phyloP scores from a whole-genome alignment of 2,888 invertebrate genomes.

The Sympetrum striolatum region DNA sequence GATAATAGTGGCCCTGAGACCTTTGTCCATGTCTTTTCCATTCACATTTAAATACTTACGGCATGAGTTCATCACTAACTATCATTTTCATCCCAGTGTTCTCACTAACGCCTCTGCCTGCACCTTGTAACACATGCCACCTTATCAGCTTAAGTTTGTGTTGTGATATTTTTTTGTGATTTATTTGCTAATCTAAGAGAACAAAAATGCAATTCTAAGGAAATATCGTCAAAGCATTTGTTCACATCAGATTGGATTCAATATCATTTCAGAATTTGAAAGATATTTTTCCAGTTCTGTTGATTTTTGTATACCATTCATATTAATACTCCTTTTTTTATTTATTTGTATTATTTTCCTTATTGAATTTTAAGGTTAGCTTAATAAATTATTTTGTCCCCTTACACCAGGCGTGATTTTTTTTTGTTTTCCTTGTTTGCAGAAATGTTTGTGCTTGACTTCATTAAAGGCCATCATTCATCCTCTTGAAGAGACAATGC shows the following conservation, averaged over 20 bases:
- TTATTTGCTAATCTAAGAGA: not conserved
- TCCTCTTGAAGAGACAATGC: slow-evolving; percentile 18
- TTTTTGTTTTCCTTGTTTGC: slow-evolving; percentile 29
- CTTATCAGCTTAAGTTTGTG: not conserved
- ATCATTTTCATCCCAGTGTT: not conserved
- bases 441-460: slow-evolving; percentile 29
- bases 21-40: slow-evolving; percentile 22
- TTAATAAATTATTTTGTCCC: not conserved
- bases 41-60: not conserved
- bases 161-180: not conserved
- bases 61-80: slow-evolving; percentile 1
- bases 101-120: not conserved
- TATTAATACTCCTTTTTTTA: not conserved
- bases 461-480: slow-evolving; percentile 18
- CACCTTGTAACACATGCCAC: not conserved
- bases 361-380: not conserved
- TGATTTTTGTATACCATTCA: not conserved
- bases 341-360: not conserved
- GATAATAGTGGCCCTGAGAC: not conserved
- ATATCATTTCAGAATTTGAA: not conserved
- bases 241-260: not conserved
- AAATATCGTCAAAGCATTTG: not conserved
- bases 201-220: not conserved
- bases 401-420: not conserved
- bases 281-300: not conserved